A percentile compares a stretch with the other conserved stretches of the same genome.
Evolutionary conservation across 2,113 vertebrate species (phyloP).

Genomic region (Petrocephalus zakoni): DNA sequence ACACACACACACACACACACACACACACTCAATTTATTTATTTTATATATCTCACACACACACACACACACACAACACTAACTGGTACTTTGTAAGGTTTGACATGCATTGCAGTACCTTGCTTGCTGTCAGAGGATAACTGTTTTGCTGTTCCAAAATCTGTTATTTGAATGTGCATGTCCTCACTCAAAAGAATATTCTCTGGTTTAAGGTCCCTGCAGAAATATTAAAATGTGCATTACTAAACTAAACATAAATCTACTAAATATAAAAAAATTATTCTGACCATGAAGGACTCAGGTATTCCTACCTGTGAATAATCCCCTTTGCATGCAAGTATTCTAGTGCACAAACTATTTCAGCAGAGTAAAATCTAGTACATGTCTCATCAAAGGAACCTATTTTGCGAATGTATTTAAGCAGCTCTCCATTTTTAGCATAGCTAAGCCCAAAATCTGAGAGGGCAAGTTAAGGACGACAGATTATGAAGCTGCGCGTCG

Average conservation of each 20-base stretch:
- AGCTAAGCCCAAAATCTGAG: conserved; percentile 97
- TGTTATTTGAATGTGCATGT: conserved; percentile 99
- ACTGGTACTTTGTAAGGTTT: neutral
- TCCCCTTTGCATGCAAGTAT: conserved; percentile 92
- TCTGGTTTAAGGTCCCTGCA: conserved; percentile 96
- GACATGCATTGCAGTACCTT: conserved; percentile 61
- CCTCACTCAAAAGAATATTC: conserved; percentile 95
- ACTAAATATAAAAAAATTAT: neutral
- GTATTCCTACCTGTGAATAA: conserved; percentile 88
- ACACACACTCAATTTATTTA: too few relatives aligned
- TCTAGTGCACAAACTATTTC: conserved; percentile 94
- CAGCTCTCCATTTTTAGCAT: conserved; percentile 96
- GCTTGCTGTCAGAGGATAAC: conserved; percentile 88
- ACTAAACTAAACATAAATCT: neutral
- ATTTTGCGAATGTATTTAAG: conserved; percentile 99
- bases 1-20: too few relatives aligned
- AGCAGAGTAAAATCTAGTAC: conserved; percentile 95
- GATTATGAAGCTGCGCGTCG: neutral
- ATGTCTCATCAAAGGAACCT: conserved; percentile 97
- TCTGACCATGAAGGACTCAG: neutral
- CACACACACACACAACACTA: neutral
- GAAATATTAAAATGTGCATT: conserved; percentile 25
- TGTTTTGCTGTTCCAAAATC: conserved; percentile 98
- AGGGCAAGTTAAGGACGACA: conserved; percentile 50
- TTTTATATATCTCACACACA: too few relatives aligned